Evolutionary conservation across 1,140 invertebrate species (phyloP).

Genomic region (Ylistrum balloti): DNA sequence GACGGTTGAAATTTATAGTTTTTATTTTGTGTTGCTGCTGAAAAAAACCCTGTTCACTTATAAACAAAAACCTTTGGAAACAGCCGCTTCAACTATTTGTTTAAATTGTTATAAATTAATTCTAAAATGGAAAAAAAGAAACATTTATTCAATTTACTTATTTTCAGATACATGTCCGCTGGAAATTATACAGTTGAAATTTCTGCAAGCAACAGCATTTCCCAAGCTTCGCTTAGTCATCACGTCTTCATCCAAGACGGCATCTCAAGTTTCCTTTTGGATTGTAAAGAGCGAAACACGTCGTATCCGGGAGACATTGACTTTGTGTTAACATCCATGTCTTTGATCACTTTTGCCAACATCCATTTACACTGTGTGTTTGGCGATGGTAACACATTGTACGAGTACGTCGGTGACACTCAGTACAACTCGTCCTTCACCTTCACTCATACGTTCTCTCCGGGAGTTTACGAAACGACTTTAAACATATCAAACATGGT

Average conservation of each 20-base stretch:
- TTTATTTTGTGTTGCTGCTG: no score
- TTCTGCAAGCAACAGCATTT: constrained; percentile 59
- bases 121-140: no score
- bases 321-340: background rate
- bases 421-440: background rate
- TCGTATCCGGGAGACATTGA: constrained; percentile 37
- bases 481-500: constrained; percentile 66
- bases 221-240: background rate
- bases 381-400: constrained; percentile 54
- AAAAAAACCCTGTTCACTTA: no score
- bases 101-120: no score
- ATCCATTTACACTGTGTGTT: constrained; percentile 53
- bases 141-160: background rate
- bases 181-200: constrained; percentile 60
- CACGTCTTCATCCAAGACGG: constrained; percentile 49
- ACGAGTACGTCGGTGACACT: constrained; percentile 14
- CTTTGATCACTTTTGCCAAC: constrained; percentile 17
- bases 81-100: no score
- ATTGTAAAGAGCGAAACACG: constrained; percentile 37
- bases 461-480: constrained; percentile 55
- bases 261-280: constrained; percentile 31
- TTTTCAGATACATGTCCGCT: constrained; percentile 51
- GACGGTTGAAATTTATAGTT: no score
- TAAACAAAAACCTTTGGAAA: no score
- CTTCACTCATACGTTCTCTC: constrained; percentile 54